A percentile compares a stretch with the other conserved stretches of the same genome.
These are phyloP conservation scores for Ciconia nigra DNA, from an alignment of 2,797 vertebrate species.

Conservation along the genomic window DNA sequence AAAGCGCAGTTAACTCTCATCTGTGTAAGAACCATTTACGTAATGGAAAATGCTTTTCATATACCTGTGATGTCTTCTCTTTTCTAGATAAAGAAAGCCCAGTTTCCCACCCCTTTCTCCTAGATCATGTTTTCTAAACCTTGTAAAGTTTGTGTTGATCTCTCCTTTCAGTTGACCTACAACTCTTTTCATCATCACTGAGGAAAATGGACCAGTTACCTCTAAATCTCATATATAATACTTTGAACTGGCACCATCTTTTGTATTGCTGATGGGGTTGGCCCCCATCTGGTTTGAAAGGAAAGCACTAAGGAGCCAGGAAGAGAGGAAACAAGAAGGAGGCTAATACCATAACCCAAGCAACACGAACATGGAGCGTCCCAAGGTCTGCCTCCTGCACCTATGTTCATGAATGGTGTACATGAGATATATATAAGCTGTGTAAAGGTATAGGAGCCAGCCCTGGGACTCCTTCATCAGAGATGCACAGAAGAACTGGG, in stretches of 20 bases:
- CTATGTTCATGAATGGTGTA: not conserved
- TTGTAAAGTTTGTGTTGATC: not conserved
- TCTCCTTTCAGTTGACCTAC: not conserved
- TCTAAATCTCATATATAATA: not conserved
- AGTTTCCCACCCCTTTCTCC: not conserved
- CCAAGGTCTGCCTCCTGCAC: fast-evolving
- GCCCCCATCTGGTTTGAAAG: not conserved
- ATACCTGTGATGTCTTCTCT: not conserved
- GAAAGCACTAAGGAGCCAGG: not conserved
- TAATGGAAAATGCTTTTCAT: not conserved
- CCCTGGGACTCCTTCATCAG: not conserved
- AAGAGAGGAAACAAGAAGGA: not conserved
- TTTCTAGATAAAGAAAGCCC: not conserved
- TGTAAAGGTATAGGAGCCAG: not conserved
- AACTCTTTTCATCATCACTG: not conserved
- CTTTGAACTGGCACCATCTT: not conserved
- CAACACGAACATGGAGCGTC: not conserved
- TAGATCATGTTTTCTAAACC: not conserved
- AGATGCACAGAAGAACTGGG: not conserved
- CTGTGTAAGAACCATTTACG: not conserved
- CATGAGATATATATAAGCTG: not conserved
- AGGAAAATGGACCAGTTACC: not conserved
- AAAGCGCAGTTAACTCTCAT: not conserved
- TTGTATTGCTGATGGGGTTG: not conserved
- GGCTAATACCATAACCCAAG: not conserved